Evolutionary conservation across 2,113 vertebrate genomes (phyloP), one percentile per base, ranked within the genome.

Genomic region (Haliaeetus leucogaster): DNA sequence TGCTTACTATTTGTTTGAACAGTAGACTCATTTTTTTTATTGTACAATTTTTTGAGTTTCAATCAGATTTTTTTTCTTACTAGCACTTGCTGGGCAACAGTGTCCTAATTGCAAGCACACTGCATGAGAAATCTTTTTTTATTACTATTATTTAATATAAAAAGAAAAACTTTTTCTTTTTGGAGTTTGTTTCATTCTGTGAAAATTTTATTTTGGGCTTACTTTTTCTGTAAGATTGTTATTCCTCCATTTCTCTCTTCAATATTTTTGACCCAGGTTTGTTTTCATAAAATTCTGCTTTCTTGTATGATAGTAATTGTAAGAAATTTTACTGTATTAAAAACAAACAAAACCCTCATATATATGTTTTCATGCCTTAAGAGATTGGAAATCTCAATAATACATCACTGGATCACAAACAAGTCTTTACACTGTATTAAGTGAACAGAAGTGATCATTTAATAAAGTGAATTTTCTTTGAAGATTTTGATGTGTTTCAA

Each of bases 1-100:
- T 89, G 84, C 68, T 91, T 93, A 90, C 82, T 89, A 20, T 95
- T 95, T 94, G 25, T 92, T 95, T 82, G 67, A 95, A 94, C 22
- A 47, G 13, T 91, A 70, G 16, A 91, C 61, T 80, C 13, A 17
- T 48, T 48, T 25, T 78, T 83, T 89, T 76, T 38, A 91, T 68
- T 62, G 43, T 89, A 83, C 80, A 56, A 53, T 68, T 83, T 95
- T 89, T 89, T 96, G 20, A 83, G 76, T 86, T 95, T 91, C 36
- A 92, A 0, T 70, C 42, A 58, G 26, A 36, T 25, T 68, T 70
- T 90, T 90, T 89, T 86, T 72, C 59, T 90, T 82, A 58, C 71
- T 95, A 84, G 30, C 0, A 48, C 36, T 92, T 92, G 52, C 89
- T 89, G 89, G 78, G 47, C 68, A 65, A 59, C 72, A 74, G 43